Percentiles rank a stretch among this genome's conserved stretches.
Conservation (phyloP, 1,140 invertebrate species). For the Dysdera silvatica region DNA sequence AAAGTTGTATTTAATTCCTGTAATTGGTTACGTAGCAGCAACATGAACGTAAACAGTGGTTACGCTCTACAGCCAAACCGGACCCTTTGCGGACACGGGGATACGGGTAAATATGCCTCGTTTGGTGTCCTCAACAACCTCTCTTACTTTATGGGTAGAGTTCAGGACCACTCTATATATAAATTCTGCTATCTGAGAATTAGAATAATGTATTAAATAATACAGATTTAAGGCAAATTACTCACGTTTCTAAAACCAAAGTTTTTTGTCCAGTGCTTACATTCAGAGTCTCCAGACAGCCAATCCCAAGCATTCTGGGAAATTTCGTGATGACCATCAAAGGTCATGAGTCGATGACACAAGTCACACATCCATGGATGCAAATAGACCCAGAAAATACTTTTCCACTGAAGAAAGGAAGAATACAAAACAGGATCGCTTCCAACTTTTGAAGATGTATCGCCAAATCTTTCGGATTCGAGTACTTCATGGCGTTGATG, state of each 20-base stretch:
- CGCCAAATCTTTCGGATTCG: slow-evolving; percentile 32
- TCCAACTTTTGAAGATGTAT: slow-evolving; percentile 1
- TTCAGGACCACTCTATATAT: not conserved
- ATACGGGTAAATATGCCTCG: no score
- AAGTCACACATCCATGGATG: slow-evolving; percentile 34
- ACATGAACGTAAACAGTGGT: no score
- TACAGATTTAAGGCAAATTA: no score
- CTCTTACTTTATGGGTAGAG: not conserved
- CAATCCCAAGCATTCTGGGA: slow-evolving; percentile 8
- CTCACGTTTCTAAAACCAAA: not conserved
- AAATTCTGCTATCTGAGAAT: not conserved
- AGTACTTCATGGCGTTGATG: slow-evolving; percentile 42
- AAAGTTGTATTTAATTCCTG: no score
- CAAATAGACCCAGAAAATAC: slow-evolving; percentile 27
- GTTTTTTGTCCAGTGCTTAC: slow-evolving; percentile 7
- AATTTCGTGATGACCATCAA: no score
- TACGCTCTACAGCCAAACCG: no score
- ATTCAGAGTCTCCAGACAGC: slow-evolving; percentile 1
- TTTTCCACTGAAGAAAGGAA: slow-evolving; percentile 39
- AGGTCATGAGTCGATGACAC: slow-evolving; percentile 28
- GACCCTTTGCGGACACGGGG: no score
- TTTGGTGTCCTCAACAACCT: not conserved
- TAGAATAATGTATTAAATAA: not conserved
- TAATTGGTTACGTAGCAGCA: no score
- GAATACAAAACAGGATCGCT: not conserved